phyloP scores from a whole-genome alignment of 2,888 invertebrate genomes.

The Synanthedon myopaeformis region DNA sequence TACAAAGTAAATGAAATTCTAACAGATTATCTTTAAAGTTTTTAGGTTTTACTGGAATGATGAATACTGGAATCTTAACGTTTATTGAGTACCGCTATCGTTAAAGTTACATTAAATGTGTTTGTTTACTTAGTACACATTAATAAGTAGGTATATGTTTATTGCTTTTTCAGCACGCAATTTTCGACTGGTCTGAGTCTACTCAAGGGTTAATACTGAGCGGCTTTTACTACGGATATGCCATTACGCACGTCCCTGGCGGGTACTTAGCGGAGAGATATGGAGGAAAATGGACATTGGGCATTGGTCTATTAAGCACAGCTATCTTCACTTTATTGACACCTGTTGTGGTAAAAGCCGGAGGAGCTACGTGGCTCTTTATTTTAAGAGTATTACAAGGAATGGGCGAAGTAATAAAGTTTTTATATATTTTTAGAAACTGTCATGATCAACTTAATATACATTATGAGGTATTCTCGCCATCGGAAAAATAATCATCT shows the following conservation, averaged over 20 bases:
- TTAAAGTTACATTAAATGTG: no score
- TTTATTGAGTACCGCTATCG: no score
- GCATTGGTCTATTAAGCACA: slow-evolving; percentile 83
- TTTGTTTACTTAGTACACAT: background rate
- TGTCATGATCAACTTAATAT: no score
- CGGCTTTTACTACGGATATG: slow-evolving; percentile 88
- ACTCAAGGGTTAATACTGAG: slow-evolving; percentile 82
- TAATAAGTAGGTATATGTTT: background rate
- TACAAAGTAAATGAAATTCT: no score
- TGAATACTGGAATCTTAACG: no score
- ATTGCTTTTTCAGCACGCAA: slow-evolving; percentile 44
- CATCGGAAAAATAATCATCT: no score
- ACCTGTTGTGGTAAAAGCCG: slow-evolving; percentile 76
- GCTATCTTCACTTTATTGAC: slow-evolving; percentile 85
- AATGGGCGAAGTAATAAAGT: slow-evolving; percentile 75
- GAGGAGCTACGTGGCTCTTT: slow-evolving; percentile 69
- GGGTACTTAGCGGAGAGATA: slow-evolving; percentile 84
- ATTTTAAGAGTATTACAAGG: slow-evolving; percentile 78
- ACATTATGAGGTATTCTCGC: no score
- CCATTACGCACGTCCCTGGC: slow-evolving; percentile 87
- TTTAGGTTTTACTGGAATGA: no score
- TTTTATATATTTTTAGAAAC: no score
- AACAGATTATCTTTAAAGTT: no score
- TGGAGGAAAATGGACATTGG: slow-evolving; percentile 88
- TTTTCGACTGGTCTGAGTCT: slow-evolving; percentile 79